Evolutionary conservation across 2,113 vertebrate species (phyloP).

Genomic region (Ictidomys tridecemlineatus): DNA sequence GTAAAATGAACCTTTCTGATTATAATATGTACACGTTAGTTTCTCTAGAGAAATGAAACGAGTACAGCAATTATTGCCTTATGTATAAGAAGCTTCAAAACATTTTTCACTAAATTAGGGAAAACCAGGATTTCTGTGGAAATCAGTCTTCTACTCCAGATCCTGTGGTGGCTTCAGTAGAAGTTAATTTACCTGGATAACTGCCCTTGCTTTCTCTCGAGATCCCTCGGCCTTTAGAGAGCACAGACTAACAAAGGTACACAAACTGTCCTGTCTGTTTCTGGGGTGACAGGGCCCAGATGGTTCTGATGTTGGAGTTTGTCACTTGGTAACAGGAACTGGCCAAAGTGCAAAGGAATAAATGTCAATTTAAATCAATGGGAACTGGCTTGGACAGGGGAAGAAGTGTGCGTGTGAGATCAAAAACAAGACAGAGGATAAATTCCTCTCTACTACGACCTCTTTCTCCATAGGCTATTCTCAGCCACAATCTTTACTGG

Average conservation of each 20-base stretch:
- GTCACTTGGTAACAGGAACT: neutral
- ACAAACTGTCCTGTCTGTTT: neutral
- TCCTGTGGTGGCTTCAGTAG: neutral
- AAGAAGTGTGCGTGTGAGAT: neutral
- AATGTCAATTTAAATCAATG: too few species aligned
- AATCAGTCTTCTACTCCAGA: neutral
- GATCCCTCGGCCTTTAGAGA: neutral
- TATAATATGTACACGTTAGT: neutral
- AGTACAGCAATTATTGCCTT: neutral
- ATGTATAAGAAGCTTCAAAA: neutral
- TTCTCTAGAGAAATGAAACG: neutral
- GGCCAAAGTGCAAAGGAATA: neutral
- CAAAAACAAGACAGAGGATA: neutral
- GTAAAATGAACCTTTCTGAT: neutral
- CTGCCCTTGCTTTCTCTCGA: neutral
- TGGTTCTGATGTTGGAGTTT: neutral
- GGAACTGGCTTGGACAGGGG: rapidly evolving
- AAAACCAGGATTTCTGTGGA: neutral
- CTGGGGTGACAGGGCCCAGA: neutral
- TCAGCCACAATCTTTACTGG: neutral
- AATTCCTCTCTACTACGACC: neutral
- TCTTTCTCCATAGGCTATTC: rapidly evolving
- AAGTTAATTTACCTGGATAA: neutral
- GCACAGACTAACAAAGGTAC: neutral
- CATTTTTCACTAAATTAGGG: neutral